These are phyloP conservation scores for Athetis lepigone DNA, from an alignment of 2,888 invertebrate species.

Conservation along the genomic window DNA sequence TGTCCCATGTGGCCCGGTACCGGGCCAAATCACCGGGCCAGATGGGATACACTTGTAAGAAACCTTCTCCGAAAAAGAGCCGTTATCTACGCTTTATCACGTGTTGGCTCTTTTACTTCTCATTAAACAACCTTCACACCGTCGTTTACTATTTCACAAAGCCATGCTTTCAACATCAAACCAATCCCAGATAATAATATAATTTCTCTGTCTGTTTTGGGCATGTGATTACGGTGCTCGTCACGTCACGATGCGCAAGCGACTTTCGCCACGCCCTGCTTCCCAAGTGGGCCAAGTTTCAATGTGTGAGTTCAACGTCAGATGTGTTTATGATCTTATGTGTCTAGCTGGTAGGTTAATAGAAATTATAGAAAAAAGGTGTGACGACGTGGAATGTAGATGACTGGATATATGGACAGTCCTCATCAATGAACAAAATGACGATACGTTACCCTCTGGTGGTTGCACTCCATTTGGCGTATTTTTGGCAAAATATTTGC, in stretches of 20 bases:
- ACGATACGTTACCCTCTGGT: no score
- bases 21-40: no score
- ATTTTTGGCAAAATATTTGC: no score
- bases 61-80: no score
- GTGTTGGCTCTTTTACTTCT: no score
- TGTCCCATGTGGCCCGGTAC: no score
- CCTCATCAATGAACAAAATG: no score
- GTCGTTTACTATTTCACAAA: background rate
- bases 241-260: conserved; percentile 61
- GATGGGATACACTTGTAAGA: no score
- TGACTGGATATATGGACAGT: no score
- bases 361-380: background rate
- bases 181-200: conserved; percentile 35
- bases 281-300: conserved; percentile 77
- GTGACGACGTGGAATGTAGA: background rate
- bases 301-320: conserved; percentile 45
- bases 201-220: conserved; percentile 49
- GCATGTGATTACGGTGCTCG: conserved; percentile 56
- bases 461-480: no score
- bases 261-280: conserved; percentile 80
- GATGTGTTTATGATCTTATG: conserved; percentile 26
- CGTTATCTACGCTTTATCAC: no score
- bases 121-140: background rate
- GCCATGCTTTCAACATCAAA: conserved; percentile 27
- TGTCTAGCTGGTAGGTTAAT: conserved; percentile 5